A percentile compares a stretch with the other conserved stretches of the same genome.
phyloP scores from a whole-genome alignment of 2,797 vertebrate species.

The Cacajao melanocephalus region DNA sequence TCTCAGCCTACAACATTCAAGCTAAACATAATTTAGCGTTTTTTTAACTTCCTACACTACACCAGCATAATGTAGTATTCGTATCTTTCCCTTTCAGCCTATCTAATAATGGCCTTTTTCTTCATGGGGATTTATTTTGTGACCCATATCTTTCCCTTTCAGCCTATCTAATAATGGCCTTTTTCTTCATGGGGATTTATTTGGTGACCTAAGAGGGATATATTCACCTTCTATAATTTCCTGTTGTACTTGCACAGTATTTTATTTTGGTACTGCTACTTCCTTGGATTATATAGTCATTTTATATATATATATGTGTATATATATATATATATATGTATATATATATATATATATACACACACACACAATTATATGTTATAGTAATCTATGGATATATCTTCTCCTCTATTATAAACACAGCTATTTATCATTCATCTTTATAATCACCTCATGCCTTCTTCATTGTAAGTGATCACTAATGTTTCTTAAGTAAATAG shows the following conservation, averaged over 20 bases:
- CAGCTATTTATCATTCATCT: background rate
- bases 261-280: background rate
- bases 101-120: background rate
- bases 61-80: background rate
- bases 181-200: constrained; percentile 12
- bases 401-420: background rate
- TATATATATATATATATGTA: background rate
- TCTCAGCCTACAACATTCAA: background rate
- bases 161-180: background rate
- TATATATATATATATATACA: too few species aligned
- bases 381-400: background rate
- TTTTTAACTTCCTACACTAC: background rate
- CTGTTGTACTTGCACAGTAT: background rate
- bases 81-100: background rate
- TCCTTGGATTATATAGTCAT: background rate
- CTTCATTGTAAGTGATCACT: constrained; percentile 28
- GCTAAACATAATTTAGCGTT: background rate
- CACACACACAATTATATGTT: background rate
- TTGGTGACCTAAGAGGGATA: background rate
- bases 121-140: background rate
- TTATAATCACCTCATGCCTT: background rate
- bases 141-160: constrained; percentile 2
- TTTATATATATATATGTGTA: background rate
- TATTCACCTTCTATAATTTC: constrained; percentile 25
- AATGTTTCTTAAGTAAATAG: background rate